Base-by-base conservation (phyloP, 2,888 invertebrate species). In the Phalera bucephala region DNA sequence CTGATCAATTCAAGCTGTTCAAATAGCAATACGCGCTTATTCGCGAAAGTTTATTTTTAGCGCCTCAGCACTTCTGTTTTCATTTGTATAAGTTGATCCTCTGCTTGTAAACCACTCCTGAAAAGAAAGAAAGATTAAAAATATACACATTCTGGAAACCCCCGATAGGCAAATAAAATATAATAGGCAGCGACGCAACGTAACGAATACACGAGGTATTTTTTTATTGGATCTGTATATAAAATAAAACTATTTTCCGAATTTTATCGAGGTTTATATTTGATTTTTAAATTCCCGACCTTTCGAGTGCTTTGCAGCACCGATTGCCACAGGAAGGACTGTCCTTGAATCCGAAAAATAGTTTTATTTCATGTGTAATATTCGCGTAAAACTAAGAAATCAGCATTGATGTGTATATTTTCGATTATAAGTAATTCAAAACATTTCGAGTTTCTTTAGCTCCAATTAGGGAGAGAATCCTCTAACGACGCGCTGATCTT, bases 41-140 rank as follows among this genome's bases (percentile, higher is more conserved):
- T 37, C 52, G 48, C 54, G 51, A 80, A 59, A 67, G 75, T 80
- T 76, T 72, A 54, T 69, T 57, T 53, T 47, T 61, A 74, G 77
- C 67, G 78, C 76, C 62, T 60, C 37, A 64, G 77, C 84, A 84
- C 85, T 74, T 65, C 61, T 70, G 64, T 67, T 70, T 74, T 80
- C 72, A 77, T 74, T 71, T 67, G 72, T 69, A 59, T 65, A 59
- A 65, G 72, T 72, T 65, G 70, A 72, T 80, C 69, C 64, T 80
- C 73, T 69, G 73, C 75, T 73, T 79, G 74, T 73, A 72, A 76
- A 78, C 69, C 77, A 80, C 79, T 79, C 82, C 88, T 88, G 87
- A 47, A 83, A 85, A 58, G 45, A 80, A 74, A 62, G 52, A 64
- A 75, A 75, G 60, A 28, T 36, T 44, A 43, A 46, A 34, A 14